Conservation (phyloP, 1,140 invertebrate species). For the Lamellibrachia luymesi region DNA sequence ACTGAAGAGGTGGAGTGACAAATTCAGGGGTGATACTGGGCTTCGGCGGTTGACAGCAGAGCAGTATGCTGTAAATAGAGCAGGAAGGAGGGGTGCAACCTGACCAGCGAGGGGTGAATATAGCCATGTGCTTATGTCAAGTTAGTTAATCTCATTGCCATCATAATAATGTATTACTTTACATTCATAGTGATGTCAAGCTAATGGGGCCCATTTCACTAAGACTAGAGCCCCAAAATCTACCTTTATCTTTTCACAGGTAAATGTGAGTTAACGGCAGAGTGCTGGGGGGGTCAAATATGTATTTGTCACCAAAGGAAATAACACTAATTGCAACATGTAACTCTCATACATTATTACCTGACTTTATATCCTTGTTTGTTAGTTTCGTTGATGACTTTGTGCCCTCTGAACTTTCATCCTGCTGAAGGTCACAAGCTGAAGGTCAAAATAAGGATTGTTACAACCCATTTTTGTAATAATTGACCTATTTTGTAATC, state of each 20-base stretch:
- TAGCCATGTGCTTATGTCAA: too few relatives aligned
- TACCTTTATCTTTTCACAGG: neutral
- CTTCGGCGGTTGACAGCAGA: too few relatives aligned
- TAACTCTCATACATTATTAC: neutral
- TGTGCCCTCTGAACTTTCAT: neutral
- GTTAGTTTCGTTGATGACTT: neutral
- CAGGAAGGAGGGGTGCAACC: too few relatives aligned
- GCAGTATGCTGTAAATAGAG: too few relatives aligned
- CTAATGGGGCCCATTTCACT: neutral
- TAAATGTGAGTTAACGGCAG: neutral
- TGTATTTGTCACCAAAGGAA: neutral
- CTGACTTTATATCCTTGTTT: neutral
- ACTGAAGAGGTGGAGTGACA: too few relatives aligned
- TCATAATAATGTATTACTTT: neutral
- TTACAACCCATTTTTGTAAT: neutral
- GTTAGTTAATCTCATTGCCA: neutral
- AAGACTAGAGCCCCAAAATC: neutral
- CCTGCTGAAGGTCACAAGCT: neutral
- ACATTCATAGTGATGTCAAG: neutral
- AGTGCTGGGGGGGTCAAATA: neutral
- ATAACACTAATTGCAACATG: too few relatives aligned
- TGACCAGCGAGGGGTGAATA: too few relatives aligned
- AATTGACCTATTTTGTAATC: too few relatives aligned
- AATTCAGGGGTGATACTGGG: too few relatives aligned
- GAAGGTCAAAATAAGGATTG: neutral